A percentile compares a stretch with the other conserved stretches of the same genome.
Conservation (phyloP, 2,113 vertebrate species). For the Parus major region DNA sequence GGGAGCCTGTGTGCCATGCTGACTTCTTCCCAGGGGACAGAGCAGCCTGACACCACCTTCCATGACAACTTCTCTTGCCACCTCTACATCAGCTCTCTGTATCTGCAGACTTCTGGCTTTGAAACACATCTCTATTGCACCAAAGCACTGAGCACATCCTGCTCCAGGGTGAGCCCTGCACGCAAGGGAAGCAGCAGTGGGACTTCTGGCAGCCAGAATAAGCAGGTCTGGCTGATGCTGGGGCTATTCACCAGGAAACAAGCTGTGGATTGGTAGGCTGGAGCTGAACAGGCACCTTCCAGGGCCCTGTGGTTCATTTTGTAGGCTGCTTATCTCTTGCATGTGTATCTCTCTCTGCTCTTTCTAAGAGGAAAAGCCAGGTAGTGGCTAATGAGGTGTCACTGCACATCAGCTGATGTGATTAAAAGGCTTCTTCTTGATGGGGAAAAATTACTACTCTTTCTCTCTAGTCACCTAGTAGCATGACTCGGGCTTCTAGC, state of each 20-base stretch:
- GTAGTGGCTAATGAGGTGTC: background rate
- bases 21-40: background rate
- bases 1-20: background rate
- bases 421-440: background rate
- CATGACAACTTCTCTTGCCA: background rate
- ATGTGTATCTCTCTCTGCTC: background rate
- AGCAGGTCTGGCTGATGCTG: background rate
- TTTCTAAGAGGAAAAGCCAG: background rate
- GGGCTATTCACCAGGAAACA: background rate
- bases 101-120: background rate
- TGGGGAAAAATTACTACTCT: background rate
- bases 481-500: background rate
- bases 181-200: background rate
- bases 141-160: rapidly evolving
- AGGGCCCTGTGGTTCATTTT: background rate
- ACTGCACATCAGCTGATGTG: background rate
- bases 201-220: background rate
- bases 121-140: background rate
- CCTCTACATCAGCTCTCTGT: background rate
- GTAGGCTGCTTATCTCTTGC: background rate
- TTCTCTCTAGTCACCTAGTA: background rate
- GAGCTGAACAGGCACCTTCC: background rate
- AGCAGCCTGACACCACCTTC: background rate
- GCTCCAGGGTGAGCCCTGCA: background rate
- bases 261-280: rapidly evolving